phyloP scores from a whole-genome alignment of 2,797 vertebrate genomes.

The Gastrophryne carolinensis region DNA sequence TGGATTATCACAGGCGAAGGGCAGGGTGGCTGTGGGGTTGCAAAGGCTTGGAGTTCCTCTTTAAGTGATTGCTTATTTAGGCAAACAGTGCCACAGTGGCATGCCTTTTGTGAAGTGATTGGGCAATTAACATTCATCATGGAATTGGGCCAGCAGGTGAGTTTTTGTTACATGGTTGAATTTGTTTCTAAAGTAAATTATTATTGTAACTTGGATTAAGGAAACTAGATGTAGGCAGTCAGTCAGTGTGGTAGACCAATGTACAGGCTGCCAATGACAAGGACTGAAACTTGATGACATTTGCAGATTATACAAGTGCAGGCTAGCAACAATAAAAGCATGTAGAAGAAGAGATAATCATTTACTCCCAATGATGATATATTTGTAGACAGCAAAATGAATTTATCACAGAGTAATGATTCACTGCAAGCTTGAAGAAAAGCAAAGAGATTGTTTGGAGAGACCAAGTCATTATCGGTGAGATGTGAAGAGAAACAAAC shows the following conservation, averaged over 20 bases:
- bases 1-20: too few relatives aligned
- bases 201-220: not conserved
- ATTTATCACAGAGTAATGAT: slow-evolving; percentile 44
- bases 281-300: not conserved
- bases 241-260: not conserved
- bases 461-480: slow-evolving; percentile 42
- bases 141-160: too few relatives aligned
- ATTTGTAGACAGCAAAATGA: slow-evolving; percentile 47
- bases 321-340: slow-evolving; percentile 29
- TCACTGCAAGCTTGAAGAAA: slow-evolving; percentile 39
- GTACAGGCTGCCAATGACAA: not conserved
- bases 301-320: slow-evolving; percentile 26
- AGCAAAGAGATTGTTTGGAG: slow-evolving; percentile 42
- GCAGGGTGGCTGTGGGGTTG: too few relatives aligned
- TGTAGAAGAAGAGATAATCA: slow-evolving; percentile 31
- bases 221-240: not conserved
- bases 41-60: too few relatives aligned
- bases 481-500: slow-evolving; percentile 39
- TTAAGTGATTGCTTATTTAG: too few relatives aligned
- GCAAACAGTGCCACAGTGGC: too few relatives aligned
- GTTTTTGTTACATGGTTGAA: too few relatives aligned
- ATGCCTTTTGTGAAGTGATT: too few relatives aligned
- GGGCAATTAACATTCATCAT: too few relatives aligned
- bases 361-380: slow-evolving; percentile 48
- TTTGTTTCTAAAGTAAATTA: too few relatives aligned